Base-by-base conservation (phyloP, 2,888 invertebrate genomes). In the Ischnura elegans region DNA sequence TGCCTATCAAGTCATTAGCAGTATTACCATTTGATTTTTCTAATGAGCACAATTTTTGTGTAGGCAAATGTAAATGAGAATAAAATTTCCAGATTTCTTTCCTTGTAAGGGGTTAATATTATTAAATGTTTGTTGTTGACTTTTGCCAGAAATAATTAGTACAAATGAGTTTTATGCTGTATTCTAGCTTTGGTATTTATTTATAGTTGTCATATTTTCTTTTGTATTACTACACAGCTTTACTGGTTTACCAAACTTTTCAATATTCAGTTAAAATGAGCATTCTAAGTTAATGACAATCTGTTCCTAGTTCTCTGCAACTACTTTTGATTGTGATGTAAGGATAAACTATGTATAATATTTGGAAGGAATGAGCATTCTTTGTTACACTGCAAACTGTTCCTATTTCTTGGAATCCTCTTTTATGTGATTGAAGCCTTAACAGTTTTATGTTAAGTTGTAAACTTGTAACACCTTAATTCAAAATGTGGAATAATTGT, bases 371-470 rank as follows among this genome's bases (percentile, higher is more conserved):
- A 90, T 90, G 43, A 61, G 55, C 90, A 43, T 90, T 90, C 29
- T 61, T 25, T 90, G 42, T 90, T 10, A 90, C 43, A 61, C 66
- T 61, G 61, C 90, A 90, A 43, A 61, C 61, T 66, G 90, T 90
- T 90, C 66, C 43, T 66, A 90, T 90, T 43, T 90, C 90, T 66
- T 61, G 55, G 42, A 66, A 90, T 61, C 90, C 36, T 90, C 90
- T 61, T 66, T 61, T 29, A 55, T 90, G 90, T 90, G 90, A 90
- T 90, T 90, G 61, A 90, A 90, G 66, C 61, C 90, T 90, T 90
- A 90, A 61, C 90, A 90, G 90, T 90, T 90, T 66, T 90, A 90
- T 90, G 90, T 90, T 90, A 90, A 90, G 90, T 90, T 61, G 90
- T 90, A 87, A 90, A 25, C 43, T 66, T 43, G 61, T 66, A 36